Evolutionary conservation across 1,140 invertebrate species (phyloP).

Genomic region (Popillia japonica): DNA sequence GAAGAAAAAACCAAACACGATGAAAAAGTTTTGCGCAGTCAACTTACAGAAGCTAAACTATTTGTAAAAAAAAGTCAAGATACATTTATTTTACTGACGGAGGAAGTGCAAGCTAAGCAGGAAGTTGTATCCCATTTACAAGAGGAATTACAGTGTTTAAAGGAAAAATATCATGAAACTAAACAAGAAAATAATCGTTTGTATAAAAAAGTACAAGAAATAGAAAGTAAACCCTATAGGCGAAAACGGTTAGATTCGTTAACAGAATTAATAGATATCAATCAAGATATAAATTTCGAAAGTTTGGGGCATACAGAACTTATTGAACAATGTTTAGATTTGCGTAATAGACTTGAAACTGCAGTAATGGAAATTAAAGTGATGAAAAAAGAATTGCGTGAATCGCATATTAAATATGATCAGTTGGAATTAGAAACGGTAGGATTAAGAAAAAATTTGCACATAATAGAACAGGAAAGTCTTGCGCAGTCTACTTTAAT

Average conservation of each 20-base stretch:
- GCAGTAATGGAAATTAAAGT: conserved; percentile 82
- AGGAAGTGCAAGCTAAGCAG: conserved; percentile 70
- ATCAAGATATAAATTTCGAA: conserved; percentile 77
- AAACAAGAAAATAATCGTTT: conserved; percentile 82
- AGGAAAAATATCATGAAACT: conserved; percentile 67
- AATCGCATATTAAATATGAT: conserved; percentile 81
- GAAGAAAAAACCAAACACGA: conserved; percentile 75
- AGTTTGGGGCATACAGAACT: conserved; percentile 78
- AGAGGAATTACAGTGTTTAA: conserved; percentile 66
- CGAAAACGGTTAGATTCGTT: conserved; percentile 79
- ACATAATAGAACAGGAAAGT: conserved; percentile 73
- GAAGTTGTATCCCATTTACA: conserved; percentile 65
- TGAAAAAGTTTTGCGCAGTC: conserved; percentile 62
- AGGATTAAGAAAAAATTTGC: conserved; percentile 76
- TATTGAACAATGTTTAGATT: conserved; percentile 80
- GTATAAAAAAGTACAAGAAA: conserved; percentile 72
- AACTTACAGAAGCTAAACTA: conserved; percentile 59
- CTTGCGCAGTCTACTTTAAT: conserved; percentile 79
- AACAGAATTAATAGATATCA: conserved; percentile 82
- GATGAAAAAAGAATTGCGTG: conserved; percentile 82
- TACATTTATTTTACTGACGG: conserved; percentile 68
- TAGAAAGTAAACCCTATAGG: conserved; percentile 66
- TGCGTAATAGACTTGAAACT: conserved; percentile 80
- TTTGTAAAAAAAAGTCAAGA: conserved; percentile 64
- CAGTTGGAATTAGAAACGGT: conserved; percentile 79